Base-by-base conservation (phyloP, 2,797 vertebrate species). In the Peromyscus aztecus region DNA sequence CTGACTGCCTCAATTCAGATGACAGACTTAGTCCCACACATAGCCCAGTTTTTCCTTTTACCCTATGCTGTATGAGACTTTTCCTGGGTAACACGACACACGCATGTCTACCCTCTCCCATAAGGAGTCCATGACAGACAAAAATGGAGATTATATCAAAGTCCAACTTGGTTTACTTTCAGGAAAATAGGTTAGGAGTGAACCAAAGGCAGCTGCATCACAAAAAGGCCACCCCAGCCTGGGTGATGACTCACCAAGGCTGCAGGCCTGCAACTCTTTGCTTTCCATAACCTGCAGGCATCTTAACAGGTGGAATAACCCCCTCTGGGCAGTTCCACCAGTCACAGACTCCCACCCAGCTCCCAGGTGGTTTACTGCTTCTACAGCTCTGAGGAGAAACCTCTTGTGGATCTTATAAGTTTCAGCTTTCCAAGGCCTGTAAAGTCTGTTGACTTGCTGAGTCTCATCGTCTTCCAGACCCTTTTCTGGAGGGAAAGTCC, bases 271-370 rank as follows among this genome's bases (percentile, higher is more conserved):
- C 10, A 69, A 7, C 4, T 52, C 0, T 69, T 12, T 27, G 12
- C 5, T 52, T 31, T 37, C 2, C 6, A 52, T 52, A 46, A 34
- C 13, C 16, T 55, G 17, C 49, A 55, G 34, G 14, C 34, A 27
- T 0, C 23, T 55, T 16, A n/a, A 24, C 7, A 71, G 13, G n/a
- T 10, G 0, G 21, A 27, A 71, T 7, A 55, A 10, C 1, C 1
- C n/a, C 23, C 0, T 55, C 4, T n/a, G 55, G 34, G 65, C 7
- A 37, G 12, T 17, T 14, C 19, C 7, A 13, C 0, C 2, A 31
- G 12, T 37, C 21, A 52, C 5, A 55, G 13, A 0, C 13, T n/a
- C 21, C 24, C 29, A 9, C 29, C 13, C 13, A 71, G 2, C 17
- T 1, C 29, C 17, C 21, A 19, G 55, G 14, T 37, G 17, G 14